Evolutionary conservation across 2,113 vertebrate species (phyloP), one percentile per base, ranked within the genome.

Genomic region (Pimephales promelas): DNA sequence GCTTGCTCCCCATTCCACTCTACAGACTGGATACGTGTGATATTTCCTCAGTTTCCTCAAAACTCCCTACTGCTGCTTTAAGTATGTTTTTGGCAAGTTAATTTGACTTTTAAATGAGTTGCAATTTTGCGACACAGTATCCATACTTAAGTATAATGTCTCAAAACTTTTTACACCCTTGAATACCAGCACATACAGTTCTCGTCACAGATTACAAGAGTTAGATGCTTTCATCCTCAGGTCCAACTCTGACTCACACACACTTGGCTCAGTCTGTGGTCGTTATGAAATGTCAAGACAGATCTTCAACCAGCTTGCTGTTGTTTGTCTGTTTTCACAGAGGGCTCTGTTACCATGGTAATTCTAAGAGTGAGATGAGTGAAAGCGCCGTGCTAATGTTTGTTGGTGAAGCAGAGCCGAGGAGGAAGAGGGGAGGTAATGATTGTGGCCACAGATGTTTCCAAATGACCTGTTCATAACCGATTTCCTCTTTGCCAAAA

Each of bases 261-360:
- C 79, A 77, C 86, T 81, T 70, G 79, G 64, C 62, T 81, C 56
- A 62, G 20, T 83, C 24, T 73, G 88, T 68, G 88, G 81, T 93
- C 93, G 83, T 93, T 93, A 91, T 90, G 90, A 92, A 94, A 93
- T 88, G 89, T 91, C 86, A 84, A 88, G 88, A 89, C 89, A 84
- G 89, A 91, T 90, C 91, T 87, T 88, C 78, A 83, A 85, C 47
- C 87, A 88, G 88, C 79, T 87, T 86, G 56, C 47, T 87, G 86
- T 82, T 87, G 84, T 90, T 92, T 85, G 47, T 90, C 89, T 89
- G 88, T 88, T 86, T 84, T 57, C 85, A 84, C 86, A 82, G 84
- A 83, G 76, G 89, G 90, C 88, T 91, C 92, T 88, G 92, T 93
- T 94, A 90, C 93, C 92, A 94, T 94, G 92, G 92, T 91, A 88